Percentiles rank a stretch among this genome's conserved stretches.
Evolutionary conservation across 37 sponge, comb jelly and placozoan genomes (phyloP).

Genomic region (Eunapius fragilis): DNA sequence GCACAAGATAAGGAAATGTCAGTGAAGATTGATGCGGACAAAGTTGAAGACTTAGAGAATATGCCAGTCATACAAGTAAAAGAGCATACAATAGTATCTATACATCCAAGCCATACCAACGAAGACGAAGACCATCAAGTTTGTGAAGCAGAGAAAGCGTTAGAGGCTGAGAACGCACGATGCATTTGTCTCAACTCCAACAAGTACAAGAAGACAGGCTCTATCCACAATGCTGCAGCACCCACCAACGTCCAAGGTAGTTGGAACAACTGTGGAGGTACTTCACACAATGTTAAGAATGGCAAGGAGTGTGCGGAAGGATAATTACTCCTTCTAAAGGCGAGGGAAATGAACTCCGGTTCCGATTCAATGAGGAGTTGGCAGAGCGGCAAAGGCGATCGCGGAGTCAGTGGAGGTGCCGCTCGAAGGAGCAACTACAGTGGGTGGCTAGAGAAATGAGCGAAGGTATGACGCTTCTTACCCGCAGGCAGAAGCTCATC

Average conservation of each 20-base stretch:
- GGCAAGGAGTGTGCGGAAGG: no score
- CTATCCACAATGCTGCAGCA: background rate
- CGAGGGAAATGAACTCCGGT: no score
- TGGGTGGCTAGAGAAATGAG: no score
- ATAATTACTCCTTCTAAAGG: no score
- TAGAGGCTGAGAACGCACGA: background rate
- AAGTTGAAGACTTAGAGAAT: background rate
- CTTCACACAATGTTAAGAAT: background rate
- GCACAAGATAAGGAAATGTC: background rate
- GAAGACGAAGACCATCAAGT: background rate
- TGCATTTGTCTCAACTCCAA: background rate
- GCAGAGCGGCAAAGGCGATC: no score
- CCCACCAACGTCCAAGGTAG: background rate
- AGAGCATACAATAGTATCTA: background rate
- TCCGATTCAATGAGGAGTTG: no score
- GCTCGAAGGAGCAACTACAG: no score
- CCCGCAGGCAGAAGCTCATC: no score
- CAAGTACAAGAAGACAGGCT: background rate
- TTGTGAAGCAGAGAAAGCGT: background rate
- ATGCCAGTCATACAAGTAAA: background rate
- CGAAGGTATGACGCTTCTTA: no score
- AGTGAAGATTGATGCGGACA: background rate
- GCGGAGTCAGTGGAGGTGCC: no score
- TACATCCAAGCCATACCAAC: background rate
- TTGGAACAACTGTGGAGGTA: background rate